phyloP scores from a whole-genome alignment of 2,888 invertebrate genomes.

The Sycophila texana region DNA sequence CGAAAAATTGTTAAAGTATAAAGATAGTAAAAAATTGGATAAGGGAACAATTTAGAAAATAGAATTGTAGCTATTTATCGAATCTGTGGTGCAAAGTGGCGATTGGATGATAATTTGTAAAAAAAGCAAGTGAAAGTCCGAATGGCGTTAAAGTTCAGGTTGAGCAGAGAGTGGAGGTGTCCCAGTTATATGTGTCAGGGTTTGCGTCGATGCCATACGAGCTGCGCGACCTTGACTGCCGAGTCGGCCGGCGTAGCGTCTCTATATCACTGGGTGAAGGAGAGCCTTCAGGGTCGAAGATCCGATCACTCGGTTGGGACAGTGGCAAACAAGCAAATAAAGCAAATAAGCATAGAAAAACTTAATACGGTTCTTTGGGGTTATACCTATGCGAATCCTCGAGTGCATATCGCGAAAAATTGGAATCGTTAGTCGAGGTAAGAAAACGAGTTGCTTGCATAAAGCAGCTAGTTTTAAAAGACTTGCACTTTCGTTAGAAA shows the following conservation, averaged over 20 bases:
- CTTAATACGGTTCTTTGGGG: too few relatives aligned
- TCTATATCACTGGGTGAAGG: constrained; percentile 58
- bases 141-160: constrained; percentile 46
- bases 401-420: too few relatives aligned
- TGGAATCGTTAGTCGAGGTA: too few relatives aligned
- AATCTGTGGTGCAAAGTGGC: not conserved
- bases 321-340: constrained; percentile 3
- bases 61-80: not conserved
- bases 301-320: constrained; percentile 25
- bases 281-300: constrained; percentile 51
- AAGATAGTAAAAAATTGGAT: not conserved
- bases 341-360: constrained; percentile 34
- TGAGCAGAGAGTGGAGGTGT: constrained; percentile 46
- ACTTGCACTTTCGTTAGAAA: constrained; percentile 75
- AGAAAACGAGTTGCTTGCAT: too few relatives aligned
- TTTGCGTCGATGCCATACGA: constrained; percentile 50
- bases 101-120: not conserved
- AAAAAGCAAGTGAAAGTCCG: constrained; percentile 30
- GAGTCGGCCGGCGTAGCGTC: constrained; percentile 45
- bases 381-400: too few relatives aligned
- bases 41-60: too few relatives aligned
- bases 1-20: not conserved
- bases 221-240: constrained; percentile 54
- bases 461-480: constrained; percentile 48
- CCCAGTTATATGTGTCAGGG: constrained; percentile 53